Conservation (phyloP, 2,797 vertebrate species). For the Aulostomus chinensis region DNA sequence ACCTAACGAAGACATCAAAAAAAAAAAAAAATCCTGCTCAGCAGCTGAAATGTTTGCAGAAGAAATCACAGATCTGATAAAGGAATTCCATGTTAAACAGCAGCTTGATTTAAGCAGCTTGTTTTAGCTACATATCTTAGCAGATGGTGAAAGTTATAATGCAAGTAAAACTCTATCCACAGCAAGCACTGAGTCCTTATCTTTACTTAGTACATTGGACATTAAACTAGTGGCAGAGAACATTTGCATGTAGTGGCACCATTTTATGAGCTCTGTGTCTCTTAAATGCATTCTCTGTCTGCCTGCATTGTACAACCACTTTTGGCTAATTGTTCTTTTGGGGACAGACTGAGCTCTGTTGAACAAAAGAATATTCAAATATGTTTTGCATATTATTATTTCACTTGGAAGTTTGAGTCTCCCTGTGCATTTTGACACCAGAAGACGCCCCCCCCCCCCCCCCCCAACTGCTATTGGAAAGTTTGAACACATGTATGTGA, state of each 20-base stretch:
- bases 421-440: background rate
- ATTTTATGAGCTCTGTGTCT: constrained; percentile 9
- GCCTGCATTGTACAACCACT: background rate
- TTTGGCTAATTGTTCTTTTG: background rate
- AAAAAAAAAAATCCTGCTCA: too few relatives aligned
- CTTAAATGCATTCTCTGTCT: background rate
- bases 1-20: constrained; percentile 16
- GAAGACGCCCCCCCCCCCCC: too few relatives aligned
- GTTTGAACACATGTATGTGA: too few relatives aligned
- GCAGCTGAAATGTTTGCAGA: constrained; percentile 4
- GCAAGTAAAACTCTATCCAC: too few relatives aligned
- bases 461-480: too few relatives aligned
- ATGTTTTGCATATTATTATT: background rate
- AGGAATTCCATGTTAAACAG: background rate
- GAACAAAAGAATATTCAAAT: constrained; percentile 4
- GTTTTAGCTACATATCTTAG: constrained; percentile 1
- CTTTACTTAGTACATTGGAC: background rate
- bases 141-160: background rate
- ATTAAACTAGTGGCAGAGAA: background rate
- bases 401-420: background rate
- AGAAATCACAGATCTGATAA: background rate
- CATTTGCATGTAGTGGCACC: background rate
- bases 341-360: background rate
- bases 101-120: background rate
- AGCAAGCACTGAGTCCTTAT: too few relatives aligned